A percentile compares a stretch with the other conserved stretches of the same genome.
Conservation (phyloP, 2,113 vertebrate species). For the Tragulus kanchil region DNA sequence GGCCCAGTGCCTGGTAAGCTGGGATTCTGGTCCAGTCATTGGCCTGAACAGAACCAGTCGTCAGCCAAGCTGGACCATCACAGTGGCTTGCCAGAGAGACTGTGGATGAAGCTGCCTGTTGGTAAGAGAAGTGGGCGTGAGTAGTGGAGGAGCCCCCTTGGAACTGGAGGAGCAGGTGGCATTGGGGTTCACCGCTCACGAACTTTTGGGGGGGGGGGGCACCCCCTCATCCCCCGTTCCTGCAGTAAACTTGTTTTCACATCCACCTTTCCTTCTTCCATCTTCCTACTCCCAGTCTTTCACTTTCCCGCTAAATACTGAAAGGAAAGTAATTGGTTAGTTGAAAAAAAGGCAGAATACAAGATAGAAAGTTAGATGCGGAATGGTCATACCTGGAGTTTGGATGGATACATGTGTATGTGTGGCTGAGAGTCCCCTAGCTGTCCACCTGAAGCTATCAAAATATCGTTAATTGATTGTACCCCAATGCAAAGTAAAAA, state of each 20-base stretch:
- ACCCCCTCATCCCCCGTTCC: not conserved
- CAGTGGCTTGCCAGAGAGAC: not conserved
- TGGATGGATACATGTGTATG: not conserved
- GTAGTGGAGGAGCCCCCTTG: not conserved
- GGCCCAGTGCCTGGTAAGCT: not conserved
- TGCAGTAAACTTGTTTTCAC: not conserved
- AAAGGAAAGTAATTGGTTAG: not conserved
- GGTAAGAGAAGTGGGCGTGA: not conserved
- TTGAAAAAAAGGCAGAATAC: not conserved
- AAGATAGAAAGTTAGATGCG: not conserved
- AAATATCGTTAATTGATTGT: not conserved
- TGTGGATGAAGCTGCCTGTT: not conserved
- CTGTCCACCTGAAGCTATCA: not conserved
- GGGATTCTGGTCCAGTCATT: not conserved
- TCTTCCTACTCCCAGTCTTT: not conserved
- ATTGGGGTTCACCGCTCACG: not conserved
- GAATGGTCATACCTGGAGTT: not conserved
- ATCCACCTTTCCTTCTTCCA: not conserved
- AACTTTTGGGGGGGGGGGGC: not conserved
- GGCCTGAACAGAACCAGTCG: not conserved
- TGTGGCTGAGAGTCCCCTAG: not conserved
- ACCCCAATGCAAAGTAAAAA: not conserved
- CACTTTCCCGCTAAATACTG: not conserved
- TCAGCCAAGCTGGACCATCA: not conserved
- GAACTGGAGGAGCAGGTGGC: not conserved